A percentile compares a stretch with the other conserved stretches of the same genome.
Evolutionary conservation across 2,797 vertebrate genomes (phyloP).

Genomic region (Leptatherina wallacei): DNA sequence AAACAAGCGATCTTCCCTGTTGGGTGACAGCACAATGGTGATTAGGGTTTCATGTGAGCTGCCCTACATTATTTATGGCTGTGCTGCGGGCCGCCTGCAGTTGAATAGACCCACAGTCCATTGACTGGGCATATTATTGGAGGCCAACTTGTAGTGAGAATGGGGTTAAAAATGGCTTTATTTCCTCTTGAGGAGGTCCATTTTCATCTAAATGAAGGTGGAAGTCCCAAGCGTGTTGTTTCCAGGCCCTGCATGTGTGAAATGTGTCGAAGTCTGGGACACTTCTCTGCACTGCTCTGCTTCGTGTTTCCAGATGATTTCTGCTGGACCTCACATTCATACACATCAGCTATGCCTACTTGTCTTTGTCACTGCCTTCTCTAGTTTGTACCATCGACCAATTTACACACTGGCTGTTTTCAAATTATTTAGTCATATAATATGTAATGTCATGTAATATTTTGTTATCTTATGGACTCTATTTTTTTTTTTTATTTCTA

Average conservation of each 20-base stretch:
- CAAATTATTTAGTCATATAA: not conserved
- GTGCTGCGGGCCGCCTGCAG: conserved; percentile 77
- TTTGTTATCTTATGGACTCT: not conserved
- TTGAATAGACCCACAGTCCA: conserved; percentile 85
- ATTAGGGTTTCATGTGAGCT: conserved; percentile 83
- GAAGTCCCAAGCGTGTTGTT: conserved; percentile 79
- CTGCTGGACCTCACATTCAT: conserved; percentile 59
- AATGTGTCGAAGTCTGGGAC: conserved; percentile 77
- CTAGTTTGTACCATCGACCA: conserved; percentile 15
- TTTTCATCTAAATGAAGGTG: conserved; percentile 83
- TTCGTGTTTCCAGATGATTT: conserved; percentile 61
- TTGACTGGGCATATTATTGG: conserved; percentile 83
- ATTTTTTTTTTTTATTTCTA: no score
- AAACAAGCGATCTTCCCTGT: conserved; percentile 83
- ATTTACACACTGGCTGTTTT: not conserved
- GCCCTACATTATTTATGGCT: conserved; percentile 84
- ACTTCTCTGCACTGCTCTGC: conserved; percentile 51
- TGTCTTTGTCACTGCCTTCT: conserved; percentile 49
- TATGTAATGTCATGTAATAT: no score
- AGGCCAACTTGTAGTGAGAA: conserved; percentile 61
- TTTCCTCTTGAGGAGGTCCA: conserved; percentile 80
- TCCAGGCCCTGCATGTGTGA: conserved; percentile 65
- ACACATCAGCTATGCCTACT: conserved; percentile 44
- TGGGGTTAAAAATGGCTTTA: conserved; percentile 80
- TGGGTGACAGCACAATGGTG: conserved; percentile 84